Percentiles rank a stretch among this genome's conserved stretches.
These are phyloP conservation scores for Homarus gammarus DNA, from an alignment of 2,888 invertebrate genomes.

Conservation along the genomic window DNA sequence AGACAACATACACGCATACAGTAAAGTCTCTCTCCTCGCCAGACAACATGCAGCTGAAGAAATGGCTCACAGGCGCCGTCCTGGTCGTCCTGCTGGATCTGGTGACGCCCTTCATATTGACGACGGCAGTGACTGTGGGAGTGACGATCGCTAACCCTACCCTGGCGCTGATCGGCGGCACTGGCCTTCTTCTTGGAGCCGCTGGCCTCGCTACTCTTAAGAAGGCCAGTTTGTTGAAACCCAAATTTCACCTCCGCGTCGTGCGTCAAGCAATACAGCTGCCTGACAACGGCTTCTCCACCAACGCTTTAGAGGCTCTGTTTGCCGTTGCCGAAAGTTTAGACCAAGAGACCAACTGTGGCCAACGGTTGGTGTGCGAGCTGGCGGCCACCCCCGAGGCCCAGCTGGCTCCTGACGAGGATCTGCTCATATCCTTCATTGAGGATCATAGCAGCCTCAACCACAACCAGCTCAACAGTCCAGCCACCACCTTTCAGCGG, in stretches of 20 bases:
- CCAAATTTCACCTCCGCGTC: background rate
- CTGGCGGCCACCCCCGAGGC: constrained; percentile 23
- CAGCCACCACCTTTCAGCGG: constrained; percentile 25
- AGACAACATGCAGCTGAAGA: constrained; percentile 39
- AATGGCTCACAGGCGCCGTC: constrained; percentile 8
- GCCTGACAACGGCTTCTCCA: background rate
- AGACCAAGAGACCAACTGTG: constrained; percentile 41
- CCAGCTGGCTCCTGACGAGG: constrained; percentile 42
- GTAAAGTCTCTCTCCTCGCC: background rate
- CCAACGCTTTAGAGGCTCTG: constrained; percentile 9
- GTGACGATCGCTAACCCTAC: background rate
- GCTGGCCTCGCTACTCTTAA: background rate
- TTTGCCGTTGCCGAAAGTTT: constrained; percentile 22
- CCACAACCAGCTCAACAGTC: constrained; percentile 19
- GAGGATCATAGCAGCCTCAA: background rate
- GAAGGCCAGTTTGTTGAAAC: background rate
- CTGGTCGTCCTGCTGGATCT: constrained; percentile 3
- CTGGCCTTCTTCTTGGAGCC: constrained; percentile 21
- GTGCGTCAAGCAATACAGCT: background rate
- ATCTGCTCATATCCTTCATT: constrained; percentile 32
- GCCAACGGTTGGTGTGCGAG: constrained; percentile 49
- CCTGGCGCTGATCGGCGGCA: constrained; percentile 13
- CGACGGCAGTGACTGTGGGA: constrained; percentile 14
- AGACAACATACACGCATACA: too few relatives aligned
- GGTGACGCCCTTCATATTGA: constrained; percentile 18